A percentile compares a stretch with the other conserved stretches of the same genome.
Evolutionary conservation across 2,888 invertebrate species (phyloP).

Genomic region (Epicampocera succincta): DNA sequence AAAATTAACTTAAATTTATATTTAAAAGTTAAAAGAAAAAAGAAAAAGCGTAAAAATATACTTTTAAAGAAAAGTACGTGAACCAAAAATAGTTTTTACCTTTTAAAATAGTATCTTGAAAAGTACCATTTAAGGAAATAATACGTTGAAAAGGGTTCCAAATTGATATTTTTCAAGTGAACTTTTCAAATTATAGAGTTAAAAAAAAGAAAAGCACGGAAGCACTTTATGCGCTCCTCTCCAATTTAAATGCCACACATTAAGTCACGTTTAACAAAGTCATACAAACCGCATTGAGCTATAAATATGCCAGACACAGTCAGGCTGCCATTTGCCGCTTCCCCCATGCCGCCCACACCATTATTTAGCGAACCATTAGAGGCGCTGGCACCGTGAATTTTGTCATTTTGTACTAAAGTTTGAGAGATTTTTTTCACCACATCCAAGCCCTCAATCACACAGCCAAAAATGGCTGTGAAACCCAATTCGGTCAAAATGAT

Average conservation of each 20-base stretch:
- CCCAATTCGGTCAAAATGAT: slow-evolving; percentile 91
- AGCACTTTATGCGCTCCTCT: no score
- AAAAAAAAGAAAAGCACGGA: no score
- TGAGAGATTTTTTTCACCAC: slow-evolving; percentile 90
- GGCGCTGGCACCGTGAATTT: slow-evolving; percentile 79
- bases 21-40: no score
- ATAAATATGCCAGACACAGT: slow-evolving; percentile 50
- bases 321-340: background rate
- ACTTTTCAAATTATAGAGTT: no score
- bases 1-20: no score
- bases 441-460: slow-evolving; percentile 90
- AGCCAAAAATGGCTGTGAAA: slow-evolving; percentile 91
- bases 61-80: no score
- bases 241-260: slow-evolving; percentile 60
- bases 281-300: slow-evolving; percentile 82
- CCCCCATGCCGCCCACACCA: background rate
- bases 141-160: no score
- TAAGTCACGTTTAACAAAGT: slow-evolving; percentile 62
- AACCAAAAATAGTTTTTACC: no score
- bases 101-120: no score
- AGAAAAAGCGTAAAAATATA: no score
- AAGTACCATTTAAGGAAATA: no score
- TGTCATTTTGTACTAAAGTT: slow-evolving; percentile 77
- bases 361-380: slow-evolving; percentile 83
- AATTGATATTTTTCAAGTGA: no score